Evolutionary conservation across 2,797 vertebrate species (phyloP).

Genomic region (Rhabdophis nuchalis): DNA sequence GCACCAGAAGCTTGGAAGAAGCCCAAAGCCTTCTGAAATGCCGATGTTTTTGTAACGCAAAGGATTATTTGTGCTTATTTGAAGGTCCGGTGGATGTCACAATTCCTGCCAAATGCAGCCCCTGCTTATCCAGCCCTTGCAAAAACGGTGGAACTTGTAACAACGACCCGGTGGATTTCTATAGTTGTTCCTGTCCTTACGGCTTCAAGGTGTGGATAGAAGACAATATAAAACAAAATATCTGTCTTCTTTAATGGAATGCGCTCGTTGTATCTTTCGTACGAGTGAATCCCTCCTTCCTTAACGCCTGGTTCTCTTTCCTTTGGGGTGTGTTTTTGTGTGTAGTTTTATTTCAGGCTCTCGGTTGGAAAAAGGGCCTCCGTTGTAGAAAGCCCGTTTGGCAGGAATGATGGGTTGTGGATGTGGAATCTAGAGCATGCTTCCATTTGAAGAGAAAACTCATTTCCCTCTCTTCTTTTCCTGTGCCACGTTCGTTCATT

Average conservation of each 20-base stretch:
- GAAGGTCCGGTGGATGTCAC: constrained; percentile 87
- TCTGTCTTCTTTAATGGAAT: not conserved
- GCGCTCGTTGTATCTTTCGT: not conserved
- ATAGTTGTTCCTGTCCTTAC: constrained; percentile 92
- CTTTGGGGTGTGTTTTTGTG: too few species aligned
- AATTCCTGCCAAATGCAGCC: constrained; percentile 93
- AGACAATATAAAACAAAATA: too few species aligned
- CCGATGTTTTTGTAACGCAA: constrained; percentile 34
- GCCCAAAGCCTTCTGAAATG: not conserved
- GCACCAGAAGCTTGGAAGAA: not conserved
- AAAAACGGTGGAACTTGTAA: constrained; percentile 94
- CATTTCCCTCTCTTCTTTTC: not conserved
- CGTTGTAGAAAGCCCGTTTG: not conserved
- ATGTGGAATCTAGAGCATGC: not conserved
- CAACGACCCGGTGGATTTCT: constrained; percentile 92
- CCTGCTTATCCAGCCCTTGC: constrained; percentile 93
- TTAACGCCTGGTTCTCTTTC: too few species aligned
- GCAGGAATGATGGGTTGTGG: not conserved
- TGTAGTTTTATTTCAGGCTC: not conserved
- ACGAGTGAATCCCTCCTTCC: not conserved
- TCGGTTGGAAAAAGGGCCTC: too few species aligned
- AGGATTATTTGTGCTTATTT: constrained; percentile 50
- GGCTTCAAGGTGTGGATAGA: constrained; percentile 86
- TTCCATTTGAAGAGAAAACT: not conserved
- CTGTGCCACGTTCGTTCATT: constrained; percentile 15